phyloP scores from a whole-genome alignment of 2,888 invertebrate species.

The Athalia rosae region DNA sequence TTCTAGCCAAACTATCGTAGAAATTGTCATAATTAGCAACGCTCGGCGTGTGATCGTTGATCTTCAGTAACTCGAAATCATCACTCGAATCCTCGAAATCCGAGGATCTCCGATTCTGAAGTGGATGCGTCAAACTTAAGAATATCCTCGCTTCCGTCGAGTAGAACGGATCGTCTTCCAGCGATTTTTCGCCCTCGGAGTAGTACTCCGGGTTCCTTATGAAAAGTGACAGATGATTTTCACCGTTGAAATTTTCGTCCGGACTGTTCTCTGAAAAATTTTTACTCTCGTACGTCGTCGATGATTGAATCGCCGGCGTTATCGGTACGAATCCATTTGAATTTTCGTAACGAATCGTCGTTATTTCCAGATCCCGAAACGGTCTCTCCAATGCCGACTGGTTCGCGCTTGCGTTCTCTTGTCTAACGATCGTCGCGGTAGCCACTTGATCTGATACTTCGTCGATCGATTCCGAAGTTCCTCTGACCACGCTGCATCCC shows the following conservation, averaged over 20 bases:
- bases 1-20: conserved; percentile 57
- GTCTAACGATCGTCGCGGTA: conserved; percentile 58
- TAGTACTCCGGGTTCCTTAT: conserved; percentile 6
- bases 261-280: not conserved
- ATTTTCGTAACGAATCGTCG: conserved; percentile 64
- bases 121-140: conserved; percentile 58
- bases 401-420: conserved; percentile 38
- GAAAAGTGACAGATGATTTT: conserved; percentile 26
- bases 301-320: conserved; percentile 40
- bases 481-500: conserved; percentile 57
- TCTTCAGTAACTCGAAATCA: conserved; percentile 69
- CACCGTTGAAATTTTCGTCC: conserved; percentile 17
- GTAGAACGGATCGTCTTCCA: conserved; percentile 60
- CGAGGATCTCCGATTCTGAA: conserved; percentile 63
- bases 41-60: conserved; percentile 66
- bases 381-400: conserved; percentile 34
- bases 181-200: conserved; percentile 8
- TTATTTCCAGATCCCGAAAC: conserved; percentile 19
- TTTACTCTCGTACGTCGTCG: not conserved
- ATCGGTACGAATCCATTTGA: conserved; percentile 68
- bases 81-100: conserved; percentile 59
- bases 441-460: conserved; percentile 64
- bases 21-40: conserved; percentile 68
- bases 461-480: conserved; percentile 51
- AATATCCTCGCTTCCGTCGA: conserved; percentile 64